Evolutionary conservation across 1,140 invertebrate genomes (phyloP), one percentile per base, ranked within the genome.

Genomic region (Platyura marginata): DNA sequence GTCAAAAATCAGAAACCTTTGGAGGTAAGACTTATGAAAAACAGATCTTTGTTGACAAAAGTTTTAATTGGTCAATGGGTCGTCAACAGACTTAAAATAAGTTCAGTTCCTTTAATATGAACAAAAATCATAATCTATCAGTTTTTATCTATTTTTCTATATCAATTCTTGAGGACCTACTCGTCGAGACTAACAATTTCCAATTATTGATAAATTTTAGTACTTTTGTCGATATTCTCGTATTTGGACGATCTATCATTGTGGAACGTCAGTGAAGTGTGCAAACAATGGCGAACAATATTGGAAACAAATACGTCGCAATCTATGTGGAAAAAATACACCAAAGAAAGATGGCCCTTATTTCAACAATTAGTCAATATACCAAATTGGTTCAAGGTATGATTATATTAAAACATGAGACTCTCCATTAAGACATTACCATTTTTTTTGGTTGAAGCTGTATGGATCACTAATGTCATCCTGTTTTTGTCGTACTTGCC

Each of bases 201-300:
- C n/a, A n/a, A n/a, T n/a, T n/a, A n/a, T n/a, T n/a, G n/a, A n/a
- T n/a, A n/a, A n/a, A n/a, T n/a, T n/a, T n/a, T 13, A 29, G 87
- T 95, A 42, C 68, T 92, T 49, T 66, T 92, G 10, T 74, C 77
- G 36, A 84, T 93, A 44, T 92, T 95, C 61, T 79, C 77, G 19
- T 83, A 89, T 57, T 64, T 94, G 49, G 90, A 95, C 56, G 88
- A 93, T 59, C 74, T 94, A 46, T 91, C 88, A 3, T 63, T 93
- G 46, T 87, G 84, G 79, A 77, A 79, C 60, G 78, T 82, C 47
- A 76, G 81, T 46, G 77, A 85, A 64, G 88, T 92, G 16, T 91
- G 87, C 59, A 67, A 74, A 48, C 73, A 85, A 49, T 93, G 88
- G 88, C 69, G 74, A 37, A 71, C 78, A 18, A 72, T 94, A 19